These are phyloP conservation scores for Delia radicum DNA, from an alignment of 1,140 invertebrate genomes.

Conservation along the genomic window DNA sequence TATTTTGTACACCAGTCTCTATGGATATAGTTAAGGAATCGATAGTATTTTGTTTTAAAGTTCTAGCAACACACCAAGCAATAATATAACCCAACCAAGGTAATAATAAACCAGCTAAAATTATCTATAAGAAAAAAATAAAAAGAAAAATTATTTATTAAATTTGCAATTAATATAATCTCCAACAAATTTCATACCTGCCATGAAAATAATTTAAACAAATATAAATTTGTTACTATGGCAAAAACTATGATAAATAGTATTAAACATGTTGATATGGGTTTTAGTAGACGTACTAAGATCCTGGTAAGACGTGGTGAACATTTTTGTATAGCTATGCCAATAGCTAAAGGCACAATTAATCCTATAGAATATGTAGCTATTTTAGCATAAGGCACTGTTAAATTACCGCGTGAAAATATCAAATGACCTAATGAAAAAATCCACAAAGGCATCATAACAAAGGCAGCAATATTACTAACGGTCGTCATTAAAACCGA, in stretches of 20 bases:
- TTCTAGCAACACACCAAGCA: conserved; percentile 64
- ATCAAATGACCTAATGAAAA: conserved; percentile 81
- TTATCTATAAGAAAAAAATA: conserved; percentile 61
- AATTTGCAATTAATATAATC: conserved; percentile 22
- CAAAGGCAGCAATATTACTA: conserved; percentile 78
- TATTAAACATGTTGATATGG: conserved; percentile 78
- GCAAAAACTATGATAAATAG: conserved; percentile 88
- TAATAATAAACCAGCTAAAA: conserved; percentile 76
- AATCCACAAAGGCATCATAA: conserved; percentile 86
- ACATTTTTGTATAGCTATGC: conserved; percentile 70
- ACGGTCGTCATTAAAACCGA: conserved; percentile 89
- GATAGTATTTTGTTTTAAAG: conserved; percentile 62
- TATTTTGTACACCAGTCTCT: conserved; percentile 92
- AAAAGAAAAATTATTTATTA: background rate
- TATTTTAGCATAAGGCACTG: conserved; percentile 81
- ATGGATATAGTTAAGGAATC: conserved; percentile 82
- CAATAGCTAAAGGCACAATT: conserved; percentile 79
- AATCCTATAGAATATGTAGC: conserved; percentile 72
- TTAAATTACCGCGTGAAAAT: conserved; percentile 66
- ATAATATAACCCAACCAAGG: conserved; percentile 84
- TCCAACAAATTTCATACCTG: conserved; percentile 60
- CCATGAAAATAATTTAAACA: conserved; percentile 88
- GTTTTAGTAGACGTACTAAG: conserved; percentile 77
- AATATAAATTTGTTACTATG: conserved; percentile 82
- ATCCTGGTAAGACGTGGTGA: conserved; percentile 66